These are phyloP conservation scores for Ailurus styani DNA, from an alignment of 2,113 vertebrate genomes.

Conservation along the genomic window DNA sequence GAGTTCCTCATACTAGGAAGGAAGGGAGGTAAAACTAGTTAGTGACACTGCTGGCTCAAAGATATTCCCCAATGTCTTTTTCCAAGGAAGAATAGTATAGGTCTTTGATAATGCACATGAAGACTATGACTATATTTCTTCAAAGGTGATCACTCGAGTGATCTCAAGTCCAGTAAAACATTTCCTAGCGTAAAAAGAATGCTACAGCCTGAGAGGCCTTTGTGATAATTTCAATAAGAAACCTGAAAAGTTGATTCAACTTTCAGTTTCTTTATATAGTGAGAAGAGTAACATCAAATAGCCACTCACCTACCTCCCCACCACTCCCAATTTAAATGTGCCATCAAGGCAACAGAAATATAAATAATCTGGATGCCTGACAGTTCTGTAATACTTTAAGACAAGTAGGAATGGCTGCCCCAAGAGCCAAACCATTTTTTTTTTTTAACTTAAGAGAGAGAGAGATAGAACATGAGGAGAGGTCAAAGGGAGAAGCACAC, in stretches of 20 bases:
- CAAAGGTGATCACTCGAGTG: not conserved
- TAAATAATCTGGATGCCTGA: not conserved
- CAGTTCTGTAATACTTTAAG: not conserved
- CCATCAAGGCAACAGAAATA: not conserved
- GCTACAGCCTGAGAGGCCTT: not conserved
- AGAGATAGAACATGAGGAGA: too few species aligned
- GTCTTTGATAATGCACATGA: not conserved
- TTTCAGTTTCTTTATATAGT: not conserved
- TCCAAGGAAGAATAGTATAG: not conserved
- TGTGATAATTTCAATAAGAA: not conserved
- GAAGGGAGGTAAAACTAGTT: not conserved
- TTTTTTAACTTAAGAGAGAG: too few species aligned
- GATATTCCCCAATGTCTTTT: not conserved
- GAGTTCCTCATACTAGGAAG: not conserved
- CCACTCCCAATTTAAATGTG: not conserved
- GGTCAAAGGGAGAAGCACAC: too few species aligned
- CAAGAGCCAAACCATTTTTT: not conserved
- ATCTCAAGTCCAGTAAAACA: not conserved
- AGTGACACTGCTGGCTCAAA: not conserved
- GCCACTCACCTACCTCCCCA: not conserved
- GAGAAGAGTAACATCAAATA: not conserved
- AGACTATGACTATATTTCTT: not conserved
- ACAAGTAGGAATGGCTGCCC: not conserved
- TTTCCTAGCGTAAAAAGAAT: not conserved
- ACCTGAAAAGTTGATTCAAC: not conserved